phyloP scores from a whole-genome alignment of 2,797 vertebrate genomes.

The Acipenser transmontanus region DNA sequence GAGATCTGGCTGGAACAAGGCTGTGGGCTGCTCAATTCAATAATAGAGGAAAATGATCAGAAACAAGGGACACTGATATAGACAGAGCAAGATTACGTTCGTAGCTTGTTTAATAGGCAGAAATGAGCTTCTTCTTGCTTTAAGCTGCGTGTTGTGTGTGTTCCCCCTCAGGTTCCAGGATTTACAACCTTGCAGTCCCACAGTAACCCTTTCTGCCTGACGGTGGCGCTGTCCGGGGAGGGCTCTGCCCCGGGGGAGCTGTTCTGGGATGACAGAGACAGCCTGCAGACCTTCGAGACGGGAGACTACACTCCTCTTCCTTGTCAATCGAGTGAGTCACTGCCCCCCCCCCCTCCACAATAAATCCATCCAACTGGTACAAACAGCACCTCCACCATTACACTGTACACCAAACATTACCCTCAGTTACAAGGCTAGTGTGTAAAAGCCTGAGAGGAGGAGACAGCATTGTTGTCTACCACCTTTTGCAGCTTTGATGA shows the following conservation, averaged over 20 bases:
- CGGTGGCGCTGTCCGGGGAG: conserved; percentile 59
- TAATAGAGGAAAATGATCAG: too few relatives aligned
- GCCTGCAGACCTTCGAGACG: conserved; percentile 66
- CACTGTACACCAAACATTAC: background rate
- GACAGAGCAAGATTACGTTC: too few relatives aligned
- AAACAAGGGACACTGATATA: too few relatives aligned
- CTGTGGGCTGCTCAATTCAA: too few relatives aligned
- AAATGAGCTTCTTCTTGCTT: too few relatives aligned
- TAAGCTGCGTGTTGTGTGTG: too few relatives aligned
- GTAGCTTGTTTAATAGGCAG: too few relatives aligned
- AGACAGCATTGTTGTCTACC: background rate
- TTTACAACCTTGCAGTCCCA: conserved; percentile 76
- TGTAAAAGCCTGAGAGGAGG: too few relatives aligned
- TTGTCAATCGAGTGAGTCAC: conserved; percentile 58
- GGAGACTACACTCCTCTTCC: conserved; percentile 73
- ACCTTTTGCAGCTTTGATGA: background rate
- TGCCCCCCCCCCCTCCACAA: background rate
- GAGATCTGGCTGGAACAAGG: too few relatives aligned
- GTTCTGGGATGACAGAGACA: conserved; percentile 93
- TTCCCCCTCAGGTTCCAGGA: conserved; percentile 60
- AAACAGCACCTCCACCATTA: background rate
- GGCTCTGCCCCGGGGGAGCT: conserved; percentile 75
- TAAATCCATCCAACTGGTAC: too few relatives aligned
- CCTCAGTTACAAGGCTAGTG: too few relatives aligned
- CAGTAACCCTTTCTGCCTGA: conserved; percentile 68